Evolutionary conservation across 2,797 vertebrate species (phyloP), one percentile per base, ranked within the genome.

Genomic region (Dryobates pubescens): DNA sequence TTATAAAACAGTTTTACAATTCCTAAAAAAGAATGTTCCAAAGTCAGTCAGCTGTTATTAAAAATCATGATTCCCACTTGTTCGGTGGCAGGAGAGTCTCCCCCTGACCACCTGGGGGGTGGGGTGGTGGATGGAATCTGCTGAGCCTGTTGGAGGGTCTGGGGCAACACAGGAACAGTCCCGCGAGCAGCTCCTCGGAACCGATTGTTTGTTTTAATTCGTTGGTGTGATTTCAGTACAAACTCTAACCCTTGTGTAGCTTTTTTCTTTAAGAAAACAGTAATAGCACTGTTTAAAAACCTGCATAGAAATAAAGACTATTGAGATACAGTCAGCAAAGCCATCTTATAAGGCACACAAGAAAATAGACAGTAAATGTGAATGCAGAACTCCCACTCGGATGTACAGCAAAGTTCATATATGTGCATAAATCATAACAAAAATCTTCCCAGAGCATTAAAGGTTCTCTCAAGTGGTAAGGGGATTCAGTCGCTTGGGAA

Each of bases 331-430:
- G 98, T 98, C 98, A 98, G 97, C 98, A 98, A 97, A 98, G 98
- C 98, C 98, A 97, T 97, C 97, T 97, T 94, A 75, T 98, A 98
- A 98, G 97, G 98, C 98, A 97, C 98, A 98, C 97, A 98, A 98
- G 98, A 98, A 97, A 98, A 97, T 97, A 98, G 97, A 98, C 97
- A 98, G 98, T 97, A 98, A 99, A 99, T 98, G 98, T 98, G 98
- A 97, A 97, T 97, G 97, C 96, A 97, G 96, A 98, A 97, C 97
- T 98, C 97, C 97, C 97, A 95, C 96, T 95, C 96, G 27, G 87
- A 97, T 94, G 94, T 97, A 98, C 97, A 98, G 98, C 98, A 98
- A 98, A 97, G 97, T 95, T 97, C 97, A 97, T 96, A 96, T 90
- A 97, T 95, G 98, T 98, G 97, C 97, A 98, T 97, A 97, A 97